phyloP scores from a whole-genome alignment of 2,888 invertebrate genomes.

The Stratiomys singularior region DNA sequence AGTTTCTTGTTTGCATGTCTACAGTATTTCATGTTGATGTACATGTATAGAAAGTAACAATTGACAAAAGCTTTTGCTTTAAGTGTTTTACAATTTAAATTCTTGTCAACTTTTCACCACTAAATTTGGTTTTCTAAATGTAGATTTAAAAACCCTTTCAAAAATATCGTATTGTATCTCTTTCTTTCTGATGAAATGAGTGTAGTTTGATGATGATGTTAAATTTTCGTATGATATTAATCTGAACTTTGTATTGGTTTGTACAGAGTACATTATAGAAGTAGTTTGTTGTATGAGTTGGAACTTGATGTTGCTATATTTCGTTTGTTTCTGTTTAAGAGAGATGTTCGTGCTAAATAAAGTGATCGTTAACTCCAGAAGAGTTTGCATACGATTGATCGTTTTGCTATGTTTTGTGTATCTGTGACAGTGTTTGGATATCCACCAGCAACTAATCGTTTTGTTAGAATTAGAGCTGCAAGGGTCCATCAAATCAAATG shows the following conservation, averaged over 20 bases:
- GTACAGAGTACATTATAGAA: constrained; percentile 11
- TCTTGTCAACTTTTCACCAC: constrained; percentile 11
- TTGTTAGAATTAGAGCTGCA: no score
- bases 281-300: background rate
- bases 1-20: constrained; percentile 11
- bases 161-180: constrained; percentile 23
- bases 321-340: no score
- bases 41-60: constrained; percentile 35
- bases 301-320: background rate
- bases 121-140: constrained; percentile 23
- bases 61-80: constrained; percentile 22
- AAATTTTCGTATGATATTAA: background rate
- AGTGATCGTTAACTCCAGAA: no score
- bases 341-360: no score
- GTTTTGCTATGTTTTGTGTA: no score
- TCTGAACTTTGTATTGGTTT: constrained; percentile 20
- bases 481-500: no score
- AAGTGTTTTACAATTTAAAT: constrained; percentile 22
- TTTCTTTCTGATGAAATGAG: constrained; percentile 25
- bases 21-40: constrained; percentile 27
- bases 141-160: constrained; percentile 31
- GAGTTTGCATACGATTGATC: no score
- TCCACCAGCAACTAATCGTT: no score
- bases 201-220: constrained; percentile 25
- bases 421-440: no score